Percentiles rank a stretch among this genome's conserved stretches.
phyloP scores from a whole-genome alignment of 2,888 invertebrate genomes.

The Mayetiola destructor region DNA sequence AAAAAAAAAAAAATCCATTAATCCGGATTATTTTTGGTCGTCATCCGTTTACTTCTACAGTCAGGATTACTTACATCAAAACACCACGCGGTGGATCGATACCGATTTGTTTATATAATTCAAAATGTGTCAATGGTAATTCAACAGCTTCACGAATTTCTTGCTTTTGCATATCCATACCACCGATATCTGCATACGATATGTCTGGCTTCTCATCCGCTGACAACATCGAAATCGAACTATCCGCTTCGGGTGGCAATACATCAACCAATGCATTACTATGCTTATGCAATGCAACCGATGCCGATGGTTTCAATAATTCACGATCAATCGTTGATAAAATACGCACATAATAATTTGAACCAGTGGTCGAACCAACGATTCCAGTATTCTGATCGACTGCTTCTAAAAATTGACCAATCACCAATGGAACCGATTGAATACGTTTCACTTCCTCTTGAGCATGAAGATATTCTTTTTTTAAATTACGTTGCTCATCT shows the following conservation, averaged over 20 bases:
- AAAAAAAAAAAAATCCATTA: neutral
- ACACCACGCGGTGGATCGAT: slow-evolving; percentile 98
- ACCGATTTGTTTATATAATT: slow-evolving; percentile 95
- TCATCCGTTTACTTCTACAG: neutral
- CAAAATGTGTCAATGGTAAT: slow-evolving; percentile 93
- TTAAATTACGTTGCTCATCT: slow-evolving; percentile 95
- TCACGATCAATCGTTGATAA: slow-evolving; percentile 96
- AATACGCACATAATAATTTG: slow-evolving; percentile 97
- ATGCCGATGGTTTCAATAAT: slow-evolving; percentile 91
- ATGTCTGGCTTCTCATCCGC: slow-evolving; percentile 97
- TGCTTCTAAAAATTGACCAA: slow-evolving; percentile 97
- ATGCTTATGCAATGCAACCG: slow-evolving; percentile 96
- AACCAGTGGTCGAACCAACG: slow-evolving; percentile 97
- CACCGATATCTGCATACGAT: slow-evolving; percentile 93
- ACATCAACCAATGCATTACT: slow-evolving; percentile 99
- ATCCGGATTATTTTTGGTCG: neutral
- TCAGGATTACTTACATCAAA: slow-evolving; percentile 57
- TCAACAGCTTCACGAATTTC: slow-evolving; percentile 98
- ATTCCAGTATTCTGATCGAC: slow-evolving; percentile 95
- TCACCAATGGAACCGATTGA: slow-evolving; percentile 95
- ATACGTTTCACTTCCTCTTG: slow-evolving; percentile 97
- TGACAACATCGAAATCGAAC: slow-evolving; percentile 95
- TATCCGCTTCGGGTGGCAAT: slow-evolving; percentile 96
- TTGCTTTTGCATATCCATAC: slow-evolving; percentile 99
- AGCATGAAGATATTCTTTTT: slow-evolving; percentile 97